Base-by-base conservation (phyloP, 2,797 vertebrate genomes). In the Geotrypetes seraphini region DNA sequence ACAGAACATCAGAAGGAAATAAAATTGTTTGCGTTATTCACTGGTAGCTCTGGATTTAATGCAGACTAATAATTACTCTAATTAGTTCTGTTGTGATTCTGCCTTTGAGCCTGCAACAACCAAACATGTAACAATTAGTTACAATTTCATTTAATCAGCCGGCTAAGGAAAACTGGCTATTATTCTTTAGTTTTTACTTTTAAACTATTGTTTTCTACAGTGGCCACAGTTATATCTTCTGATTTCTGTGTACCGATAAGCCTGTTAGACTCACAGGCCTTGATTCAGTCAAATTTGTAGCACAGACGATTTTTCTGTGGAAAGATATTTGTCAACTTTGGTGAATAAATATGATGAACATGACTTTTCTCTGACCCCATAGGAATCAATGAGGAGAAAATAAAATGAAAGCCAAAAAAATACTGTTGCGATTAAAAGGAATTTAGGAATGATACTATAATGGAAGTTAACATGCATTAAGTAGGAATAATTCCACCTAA, bases 61-160 rank as follows among this genome's bases (percentile, higher is more conserved):
- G 43, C 61, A 59, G 57, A 54, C 46, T 71, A 71, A 65, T 69
- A 67, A 71, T 66, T 50, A 66, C 63, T 55, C 53, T 58, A 58
- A 71, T 71, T 62, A 65, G 45, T 54, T 69, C 64, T 63, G 66
- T 51, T 64, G 53, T 54, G 60, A 67, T 66, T 71, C 57, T 41
- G 69, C 67, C 67, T 75, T 63, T 64, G 62, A 65, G 39, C 49
- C 52, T 25, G 59, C 46, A 58, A 55, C 67, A 67, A 64, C 70
- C 56, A 69, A 69, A 69, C 47, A 69, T 40, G 45, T 25, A 61
- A 62, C 63, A 57, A 60, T 63, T 57, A 63, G 54, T 39, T 43
- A 47, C 28, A 38, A 36, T 56, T 65, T 33, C 31, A 57, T 59
- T 60, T 59, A 59, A 61, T 55, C 19, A 47, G 43, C 38, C 18